Base-by-base conservation (phyloP, 2,888 invertebrate genomes). In the Vannuccia rotundouncinata region DNA sequence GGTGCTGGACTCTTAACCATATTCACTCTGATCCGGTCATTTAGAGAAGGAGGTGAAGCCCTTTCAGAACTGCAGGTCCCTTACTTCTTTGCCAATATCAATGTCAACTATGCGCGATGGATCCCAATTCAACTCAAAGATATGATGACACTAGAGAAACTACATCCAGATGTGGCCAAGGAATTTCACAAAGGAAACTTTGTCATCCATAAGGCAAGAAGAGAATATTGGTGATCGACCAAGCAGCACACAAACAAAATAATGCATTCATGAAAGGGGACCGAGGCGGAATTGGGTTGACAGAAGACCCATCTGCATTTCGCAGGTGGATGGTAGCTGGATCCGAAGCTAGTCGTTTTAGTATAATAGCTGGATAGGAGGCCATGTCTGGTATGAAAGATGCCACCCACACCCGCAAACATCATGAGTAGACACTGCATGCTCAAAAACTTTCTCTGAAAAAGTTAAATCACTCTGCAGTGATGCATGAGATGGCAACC, bases 271-370 rank as follows among this genome's bases (percentile, higher is more conserved):
- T 83, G 59, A 85, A 84, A 81, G 83, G 81, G 59, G 25, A 66
- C 66, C 22, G 66, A 66, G 66, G 66, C 13, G 25, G 22, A 66
- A 66, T 66, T 66, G 66, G 66, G 10, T n/a, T 66, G 10, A 66
- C 82, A 30, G 84, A 84, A 74, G 79, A 83, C 74, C 81, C 81
- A 31, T 30, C 81, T 74, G 82, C 81, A 59, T 81, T 84, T 2
- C 31, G 80, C 66, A 79, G 84, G 45, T 84, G 84, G 84, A 84
- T 83, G 83, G 78, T 84, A n/a, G 78, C 83, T 73, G 82, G 83
- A 28, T 83, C 84, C 31, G 82, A 84, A 78, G 79, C 83, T 0
- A 82, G 80, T 59, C 74, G 74, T 10, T n/a, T n/a, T n/a, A n/a
- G n/a, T n/a, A 27, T 84, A 10, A 79, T 82, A 31, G 29, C 75